These are phyloP conservation scores for Conistra vaccinii DNA, from an alignment of 2,888 invertebrate species.

Conservation along the genomic window DNA sequence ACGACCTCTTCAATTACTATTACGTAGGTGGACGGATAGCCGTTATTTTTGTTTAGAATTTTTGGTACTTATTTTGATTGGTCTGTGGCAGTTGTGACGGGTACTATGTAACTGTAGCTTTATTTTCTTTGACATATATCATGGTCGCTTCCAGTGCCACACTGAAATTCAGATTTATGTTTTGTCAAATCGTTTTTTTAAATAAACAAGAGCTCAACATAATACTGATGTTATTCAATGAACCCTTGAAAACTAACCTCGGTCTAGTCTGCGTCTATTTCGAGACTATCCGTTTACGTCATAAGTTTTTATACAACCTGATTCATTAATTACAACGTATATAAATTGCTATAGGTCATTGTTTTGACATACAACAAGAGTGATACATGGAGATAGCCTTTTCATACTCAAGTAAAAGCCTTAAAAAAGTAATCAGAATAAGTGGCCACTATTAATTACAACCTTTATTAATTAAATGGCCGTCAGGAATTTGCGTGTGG, in stretches of 20 bases:
- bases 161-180: conserved; percentile 16
- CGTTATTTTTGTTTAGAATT: conserved; percentile 55
- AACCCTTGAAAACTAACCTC: conserved; percentile 42
- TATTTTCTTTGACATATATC: not conserved
- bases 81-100: conserved; percentile 40
- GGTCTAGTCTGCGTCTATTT: conserved; percentile 45
- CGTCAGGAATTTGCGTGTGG: conserved; percentile 63
- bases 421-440: conserved; percentile 67
- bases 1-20: conserved; percentile 85
- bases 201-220: conserved; percentile 6
- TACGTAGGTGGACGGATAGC: conserved; percentile 74
- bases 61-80: conserved; percentile 39
- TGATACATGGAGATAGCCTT: conserved; percentile 62
- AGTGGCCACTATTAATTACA: conserved; percentile 64
- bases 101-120: conserved; percentile 3
- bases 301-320: conserved; percentile 42
- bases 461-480: conserved; percentile 65
- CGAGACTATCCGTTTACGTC: conserved; percentile 30
- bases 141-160: conserved; percentile 3
- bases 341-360: conserved; percentile 45
- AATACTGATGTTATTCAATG: conserved; percentile 32
- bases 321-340: conserved; percentile 21
- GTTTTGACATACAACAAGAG: conserved; percentile 54
- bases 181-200: not conserved
- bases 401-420: conserved; percentile 61